Evolutionary conservation across 2,113 vertebrate species (phyloP), one percentile per base, ranked within the genome.

Genomic region (Pteruthius melanotis): DNA sequence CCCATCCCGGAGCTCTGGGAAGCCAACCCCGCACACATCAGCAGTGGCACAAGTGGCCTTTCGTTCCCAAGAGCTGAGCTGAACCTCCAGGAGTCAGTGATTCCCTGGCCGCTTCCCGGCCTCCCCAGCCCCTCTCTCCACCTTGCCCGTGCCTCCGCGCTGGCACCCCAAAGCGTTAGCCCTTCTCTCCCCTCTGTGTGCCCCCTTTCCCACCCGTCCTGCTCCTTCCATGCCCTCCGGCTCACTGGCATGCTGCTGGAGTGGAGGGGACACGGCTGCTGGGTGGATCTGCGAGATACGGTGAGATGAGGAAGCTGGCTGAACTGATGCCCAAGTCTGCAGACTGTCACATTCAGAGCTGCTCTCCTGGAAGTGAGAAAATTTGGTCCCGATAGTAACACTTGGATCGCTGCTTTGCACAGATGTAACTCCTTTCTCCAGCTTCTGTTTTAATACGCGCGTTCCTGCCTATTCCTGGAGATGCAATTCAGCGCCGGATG

Each of bases 341-440:
- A 96, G 89, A 74, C 93, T 97, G 90, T 92, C 95, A 89, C 91
- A 94, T 79, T 95, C 89, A 40, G 83, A 94, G 92, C 92, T 88
- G 92, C 93, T 96, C 92, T 92, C 52, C 96, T 89, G 90, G 68
- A 96, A 94, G 95, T 93, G 95, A 94, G 94, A 96, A 97, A 96
- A 93, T 95, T 94, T 93, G 94, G 90, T 95, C 90, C 96, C 35
- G 76, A 88, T 95, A 96, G 92, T 94, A 96, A 93, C 93, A 87
- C 92, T 96, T 93, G 93, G 92, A 94, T 90, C 26, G 31, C 90
- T 93, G 82, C 93, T 93, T 50, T 64, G 93, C 93, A 95, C 93
- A 95, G 95, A 96, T 90, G 94, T 61, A 96, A 59, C 86, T 95
- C 80, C 76, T 81, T 86, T 92, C 90, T 93, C 92, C 92, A 94